Conservation (phyloP, 2,888 invertebrate species). For the Rotaria magnacalcarata region DNA sequence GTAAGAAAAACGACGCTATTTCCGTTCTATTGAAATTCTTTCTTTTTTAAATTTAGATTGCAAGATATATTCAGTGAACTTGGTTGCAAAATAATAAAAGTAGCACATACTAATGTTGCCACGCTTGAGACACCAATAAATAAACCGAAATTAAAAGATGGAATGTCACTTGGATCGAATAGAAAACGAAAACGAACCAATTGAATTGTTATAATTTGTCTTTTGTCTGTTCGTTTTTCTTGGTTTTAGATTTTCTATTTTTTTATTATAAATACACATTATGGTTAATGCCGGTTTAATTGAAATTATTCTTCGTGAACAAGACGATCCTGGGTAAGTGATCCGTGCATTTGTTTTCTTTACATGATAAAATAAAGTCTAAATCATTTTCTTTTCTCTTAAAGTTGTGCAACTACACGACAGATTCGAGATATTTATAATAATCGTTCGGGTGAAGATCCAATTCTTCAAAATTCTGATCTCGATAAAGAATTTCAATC, state of each 20-base stretch:
- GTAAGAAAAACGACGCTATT: background rate
- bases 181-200: slow-evolving; percentile 20
- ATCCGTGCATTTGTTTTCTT: background rate
- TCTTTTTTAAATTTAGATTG: background rate
- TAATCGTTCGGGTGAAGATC: background rate
- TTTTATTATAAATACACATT: background rate
- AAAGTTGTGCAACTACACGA: background rate
- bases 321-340: background rate
- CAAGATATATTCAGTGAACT: slow-evolving; percentile 7
- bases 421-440: background rate
- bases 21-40: background rate
- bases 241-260: slow-evolving; percentile 23
- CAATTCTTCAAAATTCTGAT: slow-evolving; percentile 4
- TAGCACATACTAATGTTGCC: background rate
- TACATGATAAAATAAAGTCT: background rate
- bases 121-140: background rate
- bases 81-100: slow-evolving; percentile 30
- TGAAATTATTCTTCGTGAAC: background rate
- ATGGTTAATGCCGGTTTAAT: slow-evolving; percentile 7
- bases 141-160: slow-evolving; percentile 26
- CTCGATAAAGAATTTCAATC: slow-evolving; percentile 12
- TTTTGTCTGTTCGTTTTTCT: background rate
- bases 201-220: background rate
- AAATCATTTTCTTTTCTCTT: background rate
- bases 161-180: too few species aligned